A percentile compares a stretch with the other conserved stretches of the same genome.
These are phyloP conservation scores for Parauchenoglanis punctatus DNA, from an alignment of 2,797 vertebrate genomes.

Conservation along the genomic window DNA sequence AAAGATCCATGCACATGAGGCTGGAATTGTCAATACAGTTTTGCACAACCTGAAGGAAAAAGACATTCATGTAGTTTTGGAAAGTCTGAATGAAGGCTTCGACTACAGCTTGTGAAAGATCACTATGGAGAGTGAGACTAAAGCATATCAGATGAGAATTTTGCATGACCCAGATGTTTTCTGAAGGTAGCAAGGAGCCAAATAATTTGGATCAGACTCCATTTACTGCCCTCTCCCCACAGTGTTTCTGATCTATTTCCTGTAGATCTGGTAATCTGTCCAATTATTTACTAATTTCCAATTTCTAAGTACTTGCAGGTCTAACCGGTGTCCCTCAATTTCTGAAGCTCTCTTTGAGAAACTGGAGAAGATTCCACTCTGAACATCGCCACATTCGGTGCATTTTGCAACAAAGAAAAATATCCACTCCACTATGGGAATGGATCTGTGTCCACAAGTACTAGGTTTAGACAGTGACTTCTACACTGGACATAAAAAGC, in stretches of 20 bases:
- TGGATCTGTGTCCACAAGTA: not conserved
- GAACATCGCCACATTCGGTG: not conserved
- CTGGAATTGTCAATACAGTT: not conserved
- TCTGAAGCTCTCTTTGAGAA: not conserved
- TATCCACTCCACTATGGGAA: not conserved
- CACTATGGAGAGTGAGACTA: not conserved
- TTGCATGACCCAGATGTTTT: not conserved
- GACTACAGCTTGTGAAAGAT: not conserved
- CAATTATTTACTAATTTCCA: not conserved
- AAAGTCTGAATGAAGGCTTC: not conserved
- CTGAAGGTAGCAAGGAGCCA: not conserved
- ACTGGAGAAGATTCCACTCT: not conserved
- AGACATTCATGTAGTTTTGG: not conserved
- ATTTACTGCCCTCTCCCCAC: not conserved
- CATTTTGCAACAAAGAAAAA: not conserved
- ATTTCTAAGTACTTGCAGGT: not conserved
- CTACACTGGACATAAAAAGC: not conserved
- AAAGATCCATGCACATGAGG: not conserved
- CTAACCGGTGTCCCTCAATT: not conserved
- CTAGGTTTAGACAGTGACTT: not conserved
- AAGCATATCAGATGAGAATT: not conserved
- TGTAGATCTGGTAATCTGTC: not conserved
- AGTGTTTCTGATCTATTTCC: not conserved
- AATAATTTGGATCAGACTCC: not conserved
- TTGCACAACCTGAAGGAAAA: not conserved